Evolutionary conservation across 2,113 vertebrate species (phyloP).

Genomic region (Urocynchramus pylzowi): DNA sequence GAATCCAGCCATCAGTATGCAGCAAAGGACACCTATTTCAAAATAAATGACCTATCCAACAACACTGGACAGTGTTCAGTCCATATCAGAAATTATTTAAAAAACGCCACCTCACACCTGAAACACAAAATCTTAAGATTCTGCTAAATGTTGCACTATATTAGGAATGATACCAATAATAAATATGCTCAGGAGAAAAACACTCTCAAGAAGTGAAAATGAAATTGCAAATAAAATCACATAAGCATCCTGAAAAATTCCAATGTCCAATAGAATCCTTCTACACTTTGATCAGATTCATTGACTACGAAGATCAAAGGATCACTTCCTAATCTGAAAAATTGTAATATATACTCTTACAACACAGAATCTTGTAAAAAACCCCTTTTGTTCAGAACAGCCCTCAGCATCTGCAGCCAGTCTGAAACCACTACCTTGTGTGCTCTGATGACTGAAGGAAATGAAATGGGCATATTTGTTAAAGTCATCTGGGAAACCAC

Average conservation of each 20-base stretch:
- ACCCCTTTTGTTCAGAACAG: neutral
- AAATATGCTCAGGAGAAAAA: neutral
- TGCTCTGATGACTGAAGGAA: conserved; percentile 61
- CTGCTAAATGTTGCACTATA: neutral
- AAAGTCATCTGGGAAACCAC: conserved; percentile 71
- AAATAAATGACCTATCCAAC: neutral
- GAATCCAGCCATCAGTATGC: neutral
- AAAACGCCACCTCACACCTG: neutral
- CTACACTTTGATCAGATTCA: neutral
- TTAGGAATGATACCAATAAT: neutral
- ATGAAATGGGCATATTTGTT: conserved; percentile 72
- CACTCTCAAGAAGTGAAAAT: neutral
- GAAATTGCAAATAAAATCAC: neutral
- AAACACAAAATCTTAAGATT: neutral
- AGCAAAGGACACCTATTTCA: neutral
- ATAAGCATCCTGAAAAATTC: neutral
- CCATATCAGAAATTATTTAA: neutral
- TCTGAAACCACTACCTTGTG: conserved; percentile 40
- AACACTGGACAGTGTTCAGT: neutral
- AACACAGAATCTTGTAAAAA: neutral
- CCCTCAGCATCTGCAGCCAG: conserved; percentile 57
- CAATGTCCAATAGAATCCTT: neutral
- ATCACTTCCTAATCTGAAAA: neutral
- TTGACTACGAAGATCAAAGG: neutral
- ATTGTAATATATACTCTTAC: neutral